These are phyloP conservation scores for Drosophila nannoptera DNA, from an alignment of 1,140 invertebrate genomes.

Conservation along the genomic window DNA sequence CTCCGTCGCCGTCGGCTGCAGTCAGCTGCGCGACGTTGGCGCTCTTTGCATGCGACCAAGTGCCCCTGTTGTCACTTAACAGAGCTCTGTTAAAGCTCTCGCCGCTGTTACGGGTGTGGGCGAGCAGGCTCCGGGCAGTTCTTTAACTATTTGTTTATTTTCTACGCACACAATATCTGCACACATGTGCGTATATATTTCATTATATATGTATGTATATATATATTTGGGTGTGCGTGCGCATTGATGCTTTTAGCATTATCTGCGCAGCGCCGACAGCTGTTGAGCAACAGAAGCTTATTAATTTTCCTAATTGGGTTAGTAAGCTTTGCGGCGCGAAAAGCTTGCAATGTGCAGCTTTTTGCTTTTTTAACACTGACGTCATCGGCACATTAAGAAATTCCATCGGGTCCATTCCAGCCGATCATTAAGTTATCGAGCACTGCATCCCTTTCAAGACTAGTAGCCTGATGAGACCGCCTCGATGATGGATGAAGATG, in stretches of 20 bases:
- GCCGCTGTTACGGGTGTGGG: constrained; percentile 33
- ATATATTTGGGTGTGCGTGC: constrained; percentile 2
- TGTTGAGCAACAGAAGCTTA: constrained; percentile 29
- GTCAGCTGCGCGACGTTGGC: constrained; percentile 37
- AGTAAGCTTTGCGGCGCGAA: constrained; percentile 7
- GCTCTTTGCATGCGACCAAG: constrained; percentile 39
- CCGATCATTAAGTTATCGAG: constrained; percentile 26
- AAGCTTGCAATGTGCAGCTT: constrained; percentile 29
- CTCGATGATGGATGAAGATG: constrained; percentile 37
- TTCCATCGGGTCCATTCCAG: neutral
- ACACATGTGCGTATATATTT: no score
- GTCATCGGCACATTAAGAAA: constrained; percentile 23
- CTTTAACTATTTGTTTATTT: neutral
- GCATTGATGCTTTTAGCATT: constrained; percentile 4
- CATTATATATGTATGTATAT: constrained; percentile 8
- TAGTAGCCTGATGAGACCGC: constrained; percentile 42
- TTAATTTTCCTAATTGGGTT: constrained; percentile 42
- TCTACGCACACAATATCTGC: neutral
- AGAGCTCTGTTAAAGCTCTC: constrained; percentile 35
- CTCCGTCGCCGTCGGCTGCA: constrained; percentile 3
- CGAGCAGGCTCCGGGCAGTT: constrained; percentile 7
- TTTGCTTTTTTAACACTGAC: constrained; percentile 15
- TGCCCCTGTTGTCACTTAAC: constrained; percentile 21
- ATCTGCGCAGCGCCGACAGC: constrained; percentile 26
- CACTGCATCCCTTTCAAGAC: constrained; percentile 19